Evolutionary conservation across 2,888 invertebrate genomes (phyloP).

Genomic region (Chydorus sphaericus): DNA sequence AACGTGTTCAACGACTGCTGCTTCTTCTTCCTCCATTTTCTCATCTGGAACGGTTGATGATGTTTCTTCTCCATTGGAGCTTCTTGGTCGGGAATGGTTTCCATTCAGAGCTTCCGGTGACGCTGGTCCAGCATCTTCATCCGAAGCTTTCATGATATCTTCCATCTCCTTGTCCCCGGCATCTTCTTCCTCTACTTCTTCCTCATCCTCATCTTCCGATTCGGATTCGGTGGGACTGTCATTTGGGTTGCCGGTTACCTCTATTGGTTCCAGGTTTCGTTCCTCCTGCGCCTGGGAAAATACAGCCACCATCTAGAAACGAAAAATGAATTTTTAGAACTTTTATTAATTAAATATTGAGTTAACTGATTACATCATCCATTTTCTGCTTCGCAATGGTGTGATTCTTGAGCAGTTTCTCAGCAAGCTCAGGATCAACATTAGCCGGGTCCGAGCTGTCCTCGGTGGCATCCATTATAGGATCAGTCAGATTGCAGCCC

Average conservation of each 20-base stretch:
- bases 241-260: neutral
- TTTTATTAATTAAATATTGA: no score
- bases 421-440: slow-evolving; percentile 35
- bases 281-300: slow-evolving; percentile 14
- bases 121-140: neutral
- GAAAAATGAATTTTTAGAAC: neutral
- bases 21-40: no score
- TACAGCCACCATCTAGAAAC: slow-evolving; percentile 15
- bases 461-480: slow-evolving; percentile 35
- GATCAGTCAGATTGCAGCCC: slow-evolving; percentile 28
- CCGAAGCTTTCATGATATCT: neutral
- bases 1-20: no score
- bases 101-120: no score
- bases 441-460: slow-evolving; percentile 43
- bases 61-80: no score
- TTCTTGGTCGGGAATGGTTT: neutral
- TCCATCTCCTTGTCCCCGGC: slow-evolving; percentile 3
- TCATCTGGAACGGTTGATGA: no score
- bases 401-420: slow-evolving; percentile 41
- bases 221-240: neutral
- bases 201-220: neutral
- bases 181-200: slow-evolving; percentile 6
- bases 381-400: slow-evolving; percentile 21
- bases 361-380: no score
- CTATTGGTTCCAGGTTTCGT: neutral